These are phyloP conservation scores for Galerucella nymphaeae DNA, from an alignment of 2,888 invertebrate species.

Conservation along the genomic window DNA sequence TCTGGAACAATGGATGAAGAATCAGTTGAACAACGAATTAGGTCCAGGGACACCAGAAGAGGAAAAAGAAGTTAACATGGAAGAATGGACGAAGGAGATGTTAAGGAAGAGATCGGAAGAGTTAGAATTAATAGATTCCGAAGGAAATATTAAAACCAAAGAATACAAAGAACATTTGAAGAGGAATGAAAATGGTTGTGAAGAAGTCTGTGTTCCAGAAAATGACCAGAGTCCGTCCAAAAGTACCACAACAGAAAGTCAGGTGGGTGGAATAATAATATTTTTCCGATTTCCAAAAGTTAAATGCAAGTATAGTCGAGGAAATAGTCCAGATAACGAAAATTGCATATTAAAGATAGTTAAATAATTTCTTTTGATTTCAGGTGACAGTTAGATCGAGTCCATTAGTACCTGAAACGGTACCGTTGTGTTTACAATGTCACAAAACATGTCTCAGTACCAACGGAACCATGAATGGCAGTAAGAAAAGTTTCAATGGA, in stretches of 20 bases:
- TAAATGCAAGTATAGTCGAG: no score
- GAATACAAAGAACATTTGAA: constrained; percentile 52
- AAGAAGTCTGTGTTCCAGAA: constrained; percentile 63
- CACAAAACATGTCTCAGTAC: constrained; percentile 78
- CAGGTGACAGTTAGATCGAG: constrained; percentile 83
- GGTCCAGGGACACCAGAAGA: constrained; percentile 57
- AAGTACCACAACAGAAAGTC: constrained; percentile 82
- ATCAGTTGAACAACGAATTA: constrained; percentile 71
- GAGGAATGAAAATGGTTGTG: constrained; percentile 66
- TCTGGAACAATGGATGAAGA: constrained; percentile 84
- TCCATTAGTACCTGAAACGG: constrained; percentile 77
- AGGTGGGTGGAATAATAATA: constrained; percentile 67
- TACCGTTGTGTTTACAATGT: constrained; percentile 81
- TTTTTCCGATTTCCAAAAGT: neutral
- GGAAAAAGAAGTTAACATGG: constrained; percentile 68
- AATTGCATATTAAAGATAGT: no score
- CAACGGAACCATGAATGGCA: constrained; percentile 47
- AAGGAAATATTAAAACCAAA: constrained; percentile 54
- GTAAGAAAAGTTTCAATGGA: constrained; percentile 53
- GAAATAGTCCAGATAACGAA: no score
- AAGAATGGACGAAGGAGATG: constrained; percentile 80
- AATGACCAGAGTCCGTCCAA: constrained; percentile 77
- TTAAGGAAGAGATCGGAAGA: constrained; percentile 77
- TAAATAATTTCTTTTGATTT: no score
- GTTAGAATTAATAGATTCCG: constrained; percentile 70